Base-by-base conservation (phyloP, 2,113 vertebrate species). In the Zootoca vivipara region DNA sequence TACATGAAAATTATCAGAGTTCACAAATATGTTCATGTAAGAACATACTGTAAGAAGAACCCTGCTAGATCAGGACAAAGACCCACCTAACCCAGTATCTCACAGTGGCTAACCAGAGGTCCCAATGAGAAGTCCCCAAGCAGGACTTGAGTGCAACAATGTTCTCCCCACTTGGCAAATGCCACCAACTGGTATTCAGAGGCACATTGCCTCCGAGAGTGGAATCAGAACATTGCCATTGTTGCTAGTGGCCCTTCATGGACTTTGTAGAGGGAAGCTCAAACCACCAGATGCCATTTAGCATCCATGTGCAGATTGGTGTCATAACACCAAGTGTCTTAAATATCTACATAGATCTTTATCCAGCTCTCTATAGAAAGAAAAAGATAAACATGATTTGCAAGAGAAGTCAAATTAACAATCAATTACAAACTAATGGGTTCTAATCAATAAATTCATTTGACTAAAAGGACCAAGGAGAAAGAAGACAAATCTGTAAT, bases 331-430 rank as follows among this genome's bases (percentile, higher is more conserved):
- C 89, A 95, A 86, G 52, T 46, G 40, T 83, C 33, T 93, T 93
- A 93, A 46, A 92, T 88, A 33, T 91, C 26, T 94, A 91, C 26
- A n/a, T 91, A 93, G 90, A 96, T 96, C 88, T 95, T 94, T 90
- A 22, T 28, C 26, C 22, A 33, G 26, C n/a, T 58, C 58, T 33
- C 58, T 18, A 28, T 13, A 46, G 15, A 58, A 74, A 75, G 93
- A 90, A 85, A 92, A 91, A 94, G 93, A 96, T 96, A 96, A 96
- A 96, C 93, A 91, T 95, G 95, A 97, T 97, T 97, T 96, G 96
- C 93, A 96, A 95, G 93, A 94, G 90, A 89, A 96, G 93, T 95
- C 95, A 95, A 96, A 97, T 97, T 96, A 96, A 96, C 96, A 96
- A 96, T 97, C 88, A 88, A 96, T 97, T 97, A 96, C 87, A 90